Percentiles rank a stretch among this genome's conserved stretches.
Evolutionary conservation across 2,888 invertebrate genomes (phyloP).

Genomic region (Parapristionchus giblindavisi): DNA sequence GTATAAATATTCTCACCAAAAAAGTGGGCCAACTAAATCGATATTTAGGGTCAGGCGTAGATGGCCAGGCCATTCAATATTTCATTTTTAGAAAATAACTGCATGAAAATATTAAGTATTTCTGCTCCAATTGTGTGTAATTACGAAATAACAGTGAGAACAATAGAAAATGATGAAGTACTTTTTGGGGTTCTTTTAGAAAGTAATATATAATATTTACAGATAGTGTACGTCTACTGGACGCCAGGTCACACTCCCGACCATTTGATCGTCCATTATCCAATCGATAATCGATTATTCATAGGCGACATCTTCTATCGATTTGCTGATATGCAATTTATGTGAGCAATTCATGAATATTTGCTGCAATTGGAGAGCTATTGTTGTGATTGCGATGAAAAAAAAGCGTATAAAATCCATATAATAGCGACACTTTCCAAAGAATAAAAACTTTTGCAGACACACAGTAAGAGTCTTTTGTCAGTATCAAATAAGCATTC

Average conservation of each 20-base stretch:
- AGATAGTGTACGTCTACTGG: slow-evolving; percentile 48
- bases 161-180: not conserved
- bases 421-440: no score
- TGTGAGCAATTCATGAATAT: slow-evolving; percentile 39
- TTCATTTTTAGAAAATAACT: no score
- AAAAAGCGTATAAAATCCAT: no score
- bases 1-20: no score
- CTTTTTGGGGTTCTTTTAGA: not conserved
- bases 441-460: no score
- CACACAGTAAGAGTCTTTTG: no score
- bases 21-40: not conserved
- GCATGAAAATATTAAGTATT: not conserved
- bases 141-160: not conserved
- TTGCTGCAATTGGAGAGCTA: no score
- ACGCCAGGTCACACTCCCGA: slow-evolving; percentile 59
- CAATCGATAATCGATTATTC: slow-evolving; percentile 49
- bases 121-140: not conserved
- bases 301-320: slow-evolving; percentile 56
- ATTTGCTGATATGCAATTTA: slow-evolving; percentile 55
- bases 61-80: no score
- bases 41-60: no score
- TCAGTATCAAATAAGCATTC: not conserved
- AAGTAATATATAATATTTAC: not conserved
- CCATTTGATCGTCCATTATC: slow-evolving; percentile 54
- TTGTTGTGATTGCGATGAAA: no score